Evolutionary conservation across 2,797 vertebrate species (phyloP).

Genomic region (Clarias platycephalus): DNA sequence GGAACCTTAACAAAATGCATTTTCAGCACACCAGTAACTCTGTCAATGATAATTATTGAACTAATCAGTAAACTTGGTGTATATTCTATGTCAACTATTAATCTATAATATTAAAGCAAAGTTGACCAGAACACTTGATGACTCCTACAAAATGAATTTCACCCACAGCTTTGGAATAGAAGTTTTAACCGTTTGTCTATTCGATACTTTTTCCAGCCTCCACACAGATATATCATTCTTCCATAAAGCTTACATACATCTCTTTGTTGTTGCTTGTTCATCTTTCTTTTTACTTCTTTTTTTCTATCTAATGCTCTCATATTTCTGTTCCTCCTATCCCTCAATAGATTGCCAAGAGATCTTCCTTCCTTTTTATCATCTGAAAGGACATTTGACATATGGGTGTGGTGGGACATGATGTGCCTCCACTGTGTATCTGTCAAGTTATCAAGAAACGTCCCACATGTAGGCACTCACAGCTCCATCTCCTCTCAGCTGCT

Average conservation of each 20-base stretch:
- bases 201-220: background rate
- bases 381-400: slow-evolving; percentile 21
- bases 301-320: slow-evolving; percentile 12
- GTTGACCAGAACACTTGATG: background rate
- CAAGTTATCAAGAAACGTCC: slow-evolving; percentile 33
- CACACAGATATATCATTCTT: background rate
- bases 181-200: background rate
- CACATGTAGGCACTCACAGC: slow-evolving; percentile 36
- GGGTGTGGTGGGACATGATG: slow-evolving; percentile 42
- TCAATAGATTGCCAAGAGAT: slow-evolving; percentile 12
- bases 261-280: background rate
- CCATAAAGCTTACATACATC: slow-evolving; percentile 19
- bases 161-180: background rate
- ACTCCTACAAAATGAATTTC: background rate
- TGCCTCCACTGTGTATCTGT: slow-evolving; percentile 33
- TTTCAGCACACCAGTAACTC: background rate
- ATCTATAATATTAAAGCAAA: background rate
- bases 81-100: background rate
- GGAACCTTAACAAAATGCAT: too few relatives aligned
- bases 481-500: slow-evolving; percentile 42
- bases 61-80: background rate
- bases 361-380: slow-evolving; percentile 29
- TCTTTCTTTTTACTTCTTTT: background rate
- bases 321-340: slow-evolving; percentile 17
- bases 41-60: background rate